These are phyloP conservation scores for Notolepis coatsorum DNA, from an alignment of 2,797 vertebrate species.

Conservation along the genomic window DNA sequence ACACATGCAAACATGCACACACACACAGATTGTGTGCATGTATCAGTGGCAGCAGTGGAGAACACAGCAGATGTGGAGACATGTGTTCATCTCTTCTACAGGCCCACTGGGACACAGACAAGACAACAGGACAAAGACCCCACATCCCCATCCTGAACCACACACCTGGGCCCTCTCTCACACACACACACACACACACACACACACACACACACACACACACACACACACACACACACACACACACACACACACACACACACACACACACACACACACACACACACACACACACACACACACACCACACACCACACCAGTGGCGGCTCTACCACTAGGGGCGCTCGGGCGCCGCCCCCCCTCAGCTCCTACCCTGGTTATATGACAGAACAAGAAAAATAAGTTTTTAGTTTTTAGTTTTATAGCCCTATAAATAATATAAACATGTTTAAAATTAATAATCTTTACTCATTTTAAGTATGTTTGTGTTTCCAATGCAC, in stretches of 20 bases:
- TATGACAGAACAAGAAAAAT: no score
- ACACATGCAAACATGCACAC: slow-evolving; percentile 13
- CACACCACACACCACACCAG: no score
- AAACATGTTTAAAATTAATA: no score
- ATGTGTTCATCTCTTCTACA: slow-evolving; percentile 13
- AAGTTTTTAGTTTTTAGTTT: no score
- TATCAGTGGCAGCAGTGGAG: neutral
- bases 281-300: no score
- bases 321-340: no score
- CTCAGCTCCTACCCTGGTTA: no score
- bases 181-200: neutral
- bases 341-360: no score
- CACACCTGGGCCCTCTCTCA: no score
- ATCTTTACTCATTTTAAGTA: no score
- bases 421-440: no score
- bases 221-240: neutral
- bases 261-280: slow-evolving; percentile 5
- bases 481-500: no score
- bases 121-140: slow-evolving; percentile 3
- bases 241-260: neutral
- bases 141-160: neutral
- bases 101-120: neutral
- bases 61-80: slow-evolving; percentile 27
- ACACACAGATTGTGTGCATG: neutral
- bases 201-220: neutral